Evolutionary conservation across 1,140 invertebrate species (phyloP), one percentile per base, ranked within the genome.

Genomic region (Drosophila kepulauana): DNA sequence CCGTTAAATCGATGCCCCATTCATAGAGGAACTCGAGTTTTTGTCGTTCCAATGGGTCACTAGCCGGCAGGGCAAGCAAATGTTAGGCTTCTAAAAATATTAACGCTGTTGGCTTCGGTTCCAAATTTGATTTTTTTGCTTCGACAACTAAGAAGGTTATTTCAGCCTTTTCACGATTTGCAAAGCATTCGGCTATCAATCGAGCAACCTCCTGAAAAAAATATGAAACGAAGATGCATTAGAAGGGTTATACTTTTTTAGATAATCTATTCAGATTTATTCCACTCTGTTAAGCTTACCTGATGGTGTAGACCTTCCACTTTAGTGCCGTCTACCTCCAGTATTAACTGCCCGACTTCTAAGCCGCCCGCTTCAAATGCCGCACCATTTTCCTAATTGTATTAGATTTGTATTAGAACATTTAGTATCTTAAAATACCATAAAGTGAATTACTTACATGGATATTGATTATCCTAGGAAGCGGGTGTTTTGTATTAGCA

Each of bases 391-490:
- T 98, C 97, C 97, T 99, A 92, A 35, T 94, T 20, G 46, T 28
- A 4, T 28, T 45, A 5, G 11, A 58, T 11, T 6, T 25, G 1
- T 3, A 41, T 94, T 54, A 7, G 10, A n/a, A 56, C 20, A 25
- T 25, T 25, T 54, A 30, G 33, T 3, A 15, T 58, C 8, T 1
- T 5, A 5, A 28, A 33, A 51, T 28, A 63, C 46, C 0, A 5
- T 13, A 48, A 5, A 35, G 8, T 11, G 20, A 3, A 13, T 1
- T 49, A 81, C 85, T 95, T 93, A 99, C 98, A 93, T 99, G 98
- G 92, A 99, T 98, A 93, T 98, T 98, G 84, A 99, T 98, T 90
- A 99, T 98, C 91, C 97, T 95, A 30, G 98, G 98, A 77, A 99
- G 94, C 51, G 97, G 97, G 93, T 99, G 98, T 91, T 97, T 96